Evolutionary conservation across 2,888 invertebrate species (phyloP).

Genomic region (Apamea epomidion): DNA sequence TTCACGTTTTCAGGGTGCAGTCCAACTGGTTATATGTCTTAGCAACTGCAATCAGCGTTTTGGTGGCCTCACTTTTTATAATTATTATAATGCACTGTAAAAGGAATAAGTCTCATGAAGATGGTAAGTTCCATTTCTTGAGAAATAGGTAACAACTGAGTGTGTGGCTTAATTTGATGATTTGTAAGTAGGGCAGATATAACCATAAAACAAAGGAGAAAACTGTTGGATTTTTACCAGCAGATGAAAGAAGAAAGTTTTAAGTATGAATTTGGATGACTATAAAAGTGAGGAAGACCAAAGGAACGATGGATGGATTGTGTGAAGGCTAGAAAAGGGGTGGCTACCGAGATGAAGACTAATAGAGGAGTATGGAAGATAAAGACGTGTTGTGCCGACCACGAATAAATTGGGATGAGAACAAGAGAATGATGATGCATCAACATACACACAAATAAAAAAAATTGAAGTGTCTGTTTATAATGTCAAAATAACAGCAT

Average conservation of each 20-base stretch:
- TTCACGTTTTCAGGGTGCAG: slow-evolving; percentile 37
- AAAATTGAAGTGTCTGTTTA: no score
- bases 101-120: slow-evolving; percentile 10
- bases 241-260: background rate
- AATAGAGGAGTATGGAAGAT: background rate
- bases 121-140: slow-evolving; percentile 27
- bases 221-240: background rate
- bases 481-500: no score
- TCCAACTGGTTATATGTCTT: slow-evolving; percentile 42
- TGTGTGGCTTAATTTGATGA: background rate
- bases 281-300: background rate
- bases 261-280: background rate
- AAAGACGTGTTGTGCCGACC: no score
- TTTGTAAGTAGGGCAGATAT: background rate
- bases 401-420: background rate
- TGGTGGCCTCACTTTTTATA: background rate
- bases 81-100: slow-evolving; percentile 12
- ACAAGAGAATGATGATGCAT: background rate
- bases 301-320: background rate
- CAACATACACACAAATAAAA: no score
- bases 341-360: background rate
- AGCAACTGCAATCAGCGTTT: background rate
- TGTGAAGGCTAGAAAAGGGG: background rate
- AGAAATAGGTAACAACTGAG: background rate
- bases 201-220: background rate